These are phyloP conservation scores for Bombyx huttoni DNA, from an alignment of 2,888 invertebrate genomes.

Conservation along the genomic window DNA sequence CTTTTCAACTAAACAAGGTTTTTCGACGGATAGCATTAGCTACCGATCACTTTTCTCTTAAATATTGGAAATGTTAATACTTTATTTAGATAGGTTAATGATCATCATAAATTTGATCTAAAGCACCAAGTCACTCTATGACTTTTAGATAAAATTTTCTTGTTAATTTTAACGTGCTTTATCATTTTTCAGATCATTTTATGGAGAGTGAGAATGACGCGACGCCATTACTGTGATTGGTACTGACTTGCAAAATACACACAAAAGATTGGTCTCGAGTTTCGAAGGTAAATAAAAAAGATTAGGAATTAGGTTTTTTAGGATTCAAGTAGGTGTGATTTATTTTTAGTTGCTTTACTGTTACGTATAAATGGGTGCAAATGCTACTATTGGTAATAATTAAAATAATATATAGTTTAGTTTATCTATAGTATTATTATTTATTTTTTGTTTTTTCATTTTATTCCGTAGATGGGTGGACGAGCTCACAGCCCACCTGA, in stretches of 20 bases:
- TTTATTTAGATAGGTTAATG: not conserved
- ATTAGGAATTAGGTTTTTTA: not conserved
- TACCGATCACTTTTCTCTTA: no score
- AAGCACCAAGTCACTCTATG: not conserved
- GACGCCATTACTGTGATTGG: slow-evolving; percentile 4
- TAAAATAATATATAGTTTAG: no score
- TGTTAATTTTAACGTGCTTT: slow-evolving; percentile 2
- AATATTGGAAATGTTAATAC: not conserved
- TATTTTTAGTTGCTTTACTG: not conserved
- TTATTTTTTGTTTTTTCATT: no score
- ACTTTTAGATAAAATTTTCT: slow-evolving; percentile 1
- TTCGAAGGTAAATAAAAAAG: not conserved
- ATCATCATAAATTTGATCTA: not conserved
- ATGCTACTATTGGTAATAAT: no score
- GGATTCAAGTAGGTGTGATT: not conserved
- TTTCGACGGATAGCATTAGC: no score
- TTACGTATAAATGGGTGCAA: not conserved
- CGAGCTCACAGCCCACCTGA: no score
- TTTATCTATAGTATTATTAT: no score
- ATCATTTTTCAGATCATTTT: slow-evolving; percentile 2
- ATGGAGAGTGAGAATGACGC: slow-evolving; percentile 2
- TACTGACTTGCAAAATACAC: slow-evolving; percentile 1
- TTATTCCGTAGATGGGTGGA: no score
- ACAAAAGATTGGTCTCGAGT: not conserved
- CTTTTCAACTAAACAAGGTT: no score